phyloP scores from a whole-genome alignment of 92 coral and sea anemone genomes.

The Blastomussa wellsi region DNA sequence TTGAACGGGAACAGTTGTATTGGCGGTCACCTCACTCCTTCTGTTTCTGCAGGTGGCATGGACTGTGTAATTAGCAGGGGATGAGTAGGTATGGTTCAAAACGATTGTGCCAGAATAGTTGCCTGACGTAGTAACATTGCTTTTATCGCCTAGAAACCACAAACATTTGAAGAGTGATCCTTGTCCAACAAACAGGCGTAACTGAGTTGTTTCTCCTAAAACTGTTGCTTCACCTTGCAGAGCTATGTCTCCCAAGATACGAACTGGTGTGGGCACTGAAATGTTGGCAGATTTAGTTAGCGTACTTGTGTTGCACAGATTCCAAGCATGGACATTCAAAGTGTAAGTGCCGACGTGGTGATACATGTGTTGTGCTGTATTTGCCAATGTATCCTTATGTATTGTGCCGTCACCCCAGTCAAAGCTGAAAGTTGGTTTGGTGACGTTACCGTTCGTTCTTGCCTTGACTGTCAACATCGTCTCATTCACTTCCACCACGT shows the following conservation, averaged over 20 bases:
- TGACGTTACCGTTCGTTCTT: slow-evolving; percentile 27
- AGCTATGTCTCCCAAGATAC: slow-evolving; percentile 12
- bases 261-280: slow-evolving; percentile 46
- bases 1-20: slow-evolving; percentile 44
- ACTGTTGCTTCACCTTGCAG: slow-evolving; percentile 25
- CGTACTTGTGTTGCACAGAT: slow-evolving; percentile 28
- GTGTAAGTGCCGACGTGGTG: slow-evolving; percentile 29
- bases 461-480: slow-evolving; percentile 42
- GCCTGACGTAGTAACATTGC: slow-evolving; percentile 9
- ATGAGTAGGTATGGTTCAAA: slow-evolving; percentile 35
- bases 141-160: slow-evolving; percentile 53
- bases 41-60: slow-evolving; percentile 50
- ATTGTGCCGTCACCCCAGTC: slow-evolving; percentile 66
- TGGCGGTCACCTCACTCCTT: slow-evolving; percentile 37
- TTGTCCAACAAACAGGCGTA: slow-evolving; percentile 15
- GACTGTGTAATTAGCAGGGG: slow-evolving; percentile 39
- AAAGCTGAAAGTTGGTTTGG: slow-evolving; percentile 40
- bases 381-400: background rate
- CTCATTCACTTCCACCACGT: slow-evolving; percentile 48
- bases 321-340: slow-evolving; percentile 21
- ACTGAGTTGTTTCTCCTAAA: slow-evolving; percentile 28
- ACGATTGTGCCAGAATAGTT: background rate
- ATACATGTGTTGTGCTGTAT: slow-evolving; percentile 48
- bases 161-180: slow-evolving; percentile 48
- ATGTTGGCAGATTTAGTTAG: background rate